Base-by-base conservation (phyloP, 2,113 vertebrate genomes). In the Neolamprologus fasciatus region DNA sequence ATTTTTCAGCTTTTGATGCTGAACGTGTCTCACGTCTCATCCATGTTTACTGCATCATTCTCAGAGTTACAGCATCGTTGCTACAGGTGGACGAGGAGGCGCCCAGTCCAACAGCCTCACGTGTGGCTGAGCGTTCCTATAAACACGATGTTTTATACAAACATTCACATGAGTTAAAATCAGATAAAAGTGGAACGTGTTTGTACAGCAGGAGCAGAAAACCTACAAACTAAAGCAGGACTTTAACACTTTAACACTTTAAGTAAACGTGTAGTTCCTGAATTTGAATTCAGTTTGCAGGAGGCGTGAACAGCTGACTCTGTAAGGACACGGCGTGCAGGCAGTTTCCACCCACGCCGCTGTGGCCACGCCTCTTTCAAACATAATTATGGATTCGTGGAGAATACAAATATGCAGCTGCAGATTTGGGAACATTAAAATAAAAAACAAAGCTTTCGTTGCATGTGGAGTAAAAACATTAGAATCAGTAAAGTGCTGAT, bases 101-200 rank as follows among this genome's bases (percentile, higher is more conserved):
- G 21, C 0, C n/a, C 37, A 6, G 63, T 71, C 37, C 7, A 17
- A 73, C 40, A 40, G 21, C 40, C 4, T 45, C 14, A 11, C 2
- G 4, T 73, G 68, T 7, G 5, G 40, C 0, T 26, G 68, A 42
- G 8, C 8, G 3, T 73, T 73, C 37, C 40, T 10, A 17, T 10
- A 26, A 73, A 73, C 68, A 17, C 4, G 3, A 26, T 16, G 5
- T 71, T 42, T 42, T 73, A 0, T 23, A 26, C 8, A 71, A 71
- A 2, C 37, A 14, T 14, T 42, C 2, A 2, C 58, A 35, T 37
- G 19, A n/a, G 0, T 16, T 73, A 0, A 73, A 23, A 71, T 71
- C n/a, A 1, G 2, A 16, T 73, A 45, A 7, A 42, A 73, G 66
- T 2, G 21, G n/a, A 71, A 40, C 1, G 0, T 26, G 21, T 73